These are phyloP conservation scores for Eciton burchellii DNA, from an alignment of 1,140 invertebrate species.

Conservation along the genomic window DNA sequence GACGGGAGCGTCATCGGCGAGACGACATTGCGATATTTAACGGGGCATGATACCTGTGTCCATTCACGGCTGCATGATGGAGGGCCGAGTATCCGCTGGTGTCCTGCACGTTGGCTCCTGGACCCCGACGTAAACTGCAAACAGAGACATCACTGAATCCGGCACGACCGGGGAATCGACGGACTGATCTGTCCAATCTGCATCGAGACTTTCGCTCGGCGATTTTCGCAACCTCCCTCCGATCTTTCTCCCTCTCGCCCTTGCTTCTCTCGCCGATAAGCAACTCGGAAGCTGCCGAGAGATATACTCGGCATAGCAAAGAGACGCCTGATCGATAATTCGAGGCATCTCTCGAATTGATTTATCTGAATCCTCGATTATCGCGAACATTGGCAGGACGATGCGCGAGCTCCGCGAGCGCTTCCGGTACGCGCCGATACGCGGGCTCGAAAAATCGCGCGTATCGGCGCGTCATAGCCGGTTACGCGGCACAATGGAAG, in stretches of 20 bases:
- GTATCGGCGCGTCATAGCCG: conserved; percentile 51
- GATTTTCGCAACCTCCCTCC: too few relatives aligned
- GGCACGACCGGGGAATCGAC: conserved; percentile 5
- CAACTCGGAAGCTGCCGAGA: too few relatives aligned
- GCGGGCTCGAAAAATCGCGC: conserved; percentile 58
- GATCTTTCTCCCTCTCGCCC: too few relatives aligned
- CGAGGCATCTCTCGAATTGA: too few relatives aligned
- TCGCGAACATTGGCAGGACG: background rate
- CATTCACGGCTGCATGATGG: conserved; percentile 97
- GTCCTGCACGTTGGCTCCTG: conserved; percentile 97
- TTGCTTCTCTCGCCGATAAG: too few relatives aligned
- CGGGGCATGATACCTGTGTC: conserved; percentile 91
- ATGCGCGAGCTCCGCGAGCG: background rate
- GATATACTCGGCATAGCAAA: too few relatives aligned
- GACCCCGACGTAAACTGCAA: conserved; percentile 93
- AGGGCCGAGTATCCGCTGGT: conserved; percentile 97
- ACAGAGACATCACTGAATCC: conserved; percentile 26
- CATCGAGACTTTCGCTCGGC: background rate
- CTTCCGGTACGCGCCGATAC: background rate
- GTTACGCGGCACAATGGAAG: conserved; percentile 53
- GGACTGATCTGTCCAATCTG: background rate
- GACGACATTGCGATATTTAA: background rate
- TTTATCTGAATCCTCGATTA: background rate
- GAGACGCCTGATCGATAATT: too few relatives aligned
- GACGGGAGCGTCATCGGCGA: background rate